phyloP scores from a whole-genome alignment of 2,888 invertebrate species.

The Hetaerina titia region DNA sequence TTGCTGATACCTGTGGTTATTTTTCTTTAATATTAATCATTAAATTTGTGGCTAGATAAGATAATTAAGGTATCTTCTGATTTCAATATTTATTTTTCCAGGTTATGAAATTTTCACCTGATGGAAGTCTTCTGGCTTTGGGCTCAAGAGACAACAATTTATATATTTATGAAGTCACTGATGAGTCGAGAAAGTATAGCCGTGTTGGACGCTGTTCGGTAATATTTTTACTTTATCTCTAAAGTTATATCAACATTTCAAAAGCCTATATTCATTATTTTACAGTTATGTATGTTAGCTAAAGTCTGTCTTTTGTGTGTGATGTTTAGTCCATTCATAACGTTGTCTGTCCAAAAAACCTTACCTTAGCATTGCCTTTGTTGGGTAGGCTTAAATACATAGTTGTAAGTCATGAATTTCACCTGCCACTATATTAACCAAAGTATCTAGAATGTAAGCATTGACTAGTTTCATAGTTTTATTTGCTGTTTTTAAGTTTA shows the following conservation, averaged over 20 bases:
- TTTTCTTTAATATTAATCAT: too few species aligned
- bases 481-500: background rate
- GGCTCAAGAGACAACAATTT: constrained; percentile 94
- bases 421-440: background rate
- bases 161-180: constrained; percentile 92
- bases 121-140: constrained; percentile 89
- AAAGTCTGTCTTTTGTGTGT: background rate
- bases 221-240: constrained; percentile 73
- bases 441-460: background rate
- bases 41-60: too few species aligned
- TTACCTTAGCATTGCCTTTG: background rate
- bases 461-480: background rate
- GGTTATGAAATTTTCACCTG: constrained; percentile 88
- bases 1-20: too few species aligned
- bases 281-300: background rate
- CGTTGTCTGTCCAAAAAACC: background rate
- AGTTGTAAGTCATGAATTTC: background rate
- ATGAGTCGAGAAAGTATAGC: constrained; percentile 86
- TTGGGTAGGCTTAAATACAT: background rate
- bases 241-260: background rate
- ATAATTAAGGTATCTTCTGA: background rate
- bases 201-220: constrained; percentile 92
- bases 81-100: constrained; percentile 77
- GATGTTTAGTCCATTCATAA: background rate
- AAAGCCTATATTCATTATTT: constrained; percentile 27